Percentiles rank a stretch among this genome's conserved stretches.
phyloP scores from a whole-genome alignment of 2,113 vertebrate genomes.

The Poicephalus gulielmi region DNA sequence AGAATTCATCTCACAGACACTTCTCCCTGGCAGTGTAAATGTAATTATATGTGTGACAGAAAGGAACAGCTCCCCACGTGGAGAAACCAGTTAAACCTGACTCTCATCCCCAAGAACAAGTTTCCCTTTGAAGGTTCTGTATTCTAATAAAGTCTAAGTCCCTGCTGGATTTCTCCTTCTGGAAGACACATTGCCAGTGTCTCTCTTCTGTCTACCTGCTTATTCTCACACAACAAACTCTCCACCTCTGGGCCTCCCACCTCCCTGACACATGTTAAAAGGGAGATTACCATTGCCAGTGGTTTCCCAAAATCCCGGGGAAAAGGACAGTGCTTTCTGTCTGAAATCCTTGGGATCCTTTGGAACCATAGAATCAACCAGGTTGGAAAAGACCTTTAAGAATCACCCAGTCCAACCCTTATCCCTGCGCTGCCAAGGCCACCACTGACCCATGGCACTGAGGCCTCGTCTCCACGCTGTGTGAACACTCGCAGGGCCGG shows the following conservation, averaged over 20 bases:
- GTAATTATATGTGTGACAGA: background rate
- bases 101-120: background rate
- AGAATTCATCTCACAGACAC: background rate
- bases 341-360: background rate
- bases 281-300: background rate
- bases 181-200: background rate
- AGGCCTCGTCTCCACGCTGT: fast-evolving
- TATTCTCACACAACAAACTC: background rate
- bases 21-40: background rate
- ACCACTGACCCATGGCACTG: background rate
- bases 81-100: background rate
- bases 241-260: background rate
- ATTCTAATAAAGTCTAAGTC: background rate
- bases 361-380: background rate
- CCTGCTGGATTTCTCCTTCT: background rate
- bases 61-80: background rate
- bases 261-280: background rate
- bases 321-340: background rate
- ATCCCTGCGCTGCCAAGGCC: background rate
- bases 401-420: background rate
- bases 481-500: background rate
- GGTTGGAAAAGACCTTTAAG: background rate
- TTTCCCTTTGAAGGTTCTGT: background rate
- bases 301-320: background rate
- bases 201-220: background rate